Conservation (phyloP, 2,113 vertebrate species). For the Fulmarus glacialis region DNA sequence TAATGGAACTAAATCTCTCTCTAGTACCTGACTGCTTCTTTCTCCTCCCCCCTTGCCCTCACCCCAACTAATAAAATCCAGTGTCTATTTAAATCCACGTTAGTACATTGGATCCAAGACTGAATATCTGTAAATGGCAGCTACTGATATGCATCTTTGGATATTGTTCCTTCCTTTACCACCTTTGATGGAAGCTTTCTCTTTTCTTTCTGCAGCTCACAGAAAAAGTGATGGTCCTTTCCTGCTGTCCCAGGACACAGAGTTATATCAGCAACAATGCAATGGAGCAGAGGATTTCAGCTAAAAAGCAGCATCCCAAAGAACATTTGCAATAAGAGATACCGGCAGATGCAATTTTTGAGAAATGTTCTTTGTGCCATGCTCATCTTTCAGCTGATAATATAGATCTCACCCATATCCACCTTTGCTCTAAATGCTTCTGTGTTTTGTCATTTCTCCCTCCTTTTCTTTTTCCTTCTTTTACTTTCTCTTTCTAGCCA, state of each 20-base stretch:
- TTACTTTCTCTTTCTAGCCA: neutral
- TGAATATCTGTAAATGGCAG: neutral
- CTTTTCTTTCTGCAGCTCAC: neutral
- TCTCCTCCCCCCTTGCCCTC: fast-evolving
- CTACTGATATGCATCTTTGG: neutral
- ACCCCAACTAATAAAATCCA: neutral
- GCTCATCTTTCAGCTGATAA: neutral
- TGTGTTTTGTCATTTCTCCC: neutral
- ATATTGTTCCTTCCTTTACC: neutral
- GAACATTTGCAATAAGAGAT: neutral
- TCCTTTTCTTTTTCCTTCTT: neutral
- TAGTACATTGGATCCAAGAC: neutral
- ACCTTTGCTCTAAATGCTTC: neutral
- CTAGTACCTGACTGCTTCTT: neutral
- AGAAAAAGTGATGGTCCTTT: neutral
- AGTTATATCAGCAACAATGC: neutral
- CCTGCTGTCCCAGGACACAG: neutral
- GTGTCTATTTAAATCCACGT: neutral
- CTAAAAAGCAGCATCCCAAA: neutral
- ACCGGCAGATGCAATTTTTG: neutral
- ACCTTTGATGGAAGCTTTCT: neutral
- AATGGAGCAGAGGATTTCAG: neutral
- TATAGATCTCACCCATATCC: neutral
- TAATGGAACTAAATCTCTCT: neutral
- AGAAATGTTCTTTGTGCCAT: neutral